These are phyloP conservation scores for Ruditapes philippinarum DNA, from an alignment of 1,140 invertebrate species.

Conservation along the genomic window DNA sequence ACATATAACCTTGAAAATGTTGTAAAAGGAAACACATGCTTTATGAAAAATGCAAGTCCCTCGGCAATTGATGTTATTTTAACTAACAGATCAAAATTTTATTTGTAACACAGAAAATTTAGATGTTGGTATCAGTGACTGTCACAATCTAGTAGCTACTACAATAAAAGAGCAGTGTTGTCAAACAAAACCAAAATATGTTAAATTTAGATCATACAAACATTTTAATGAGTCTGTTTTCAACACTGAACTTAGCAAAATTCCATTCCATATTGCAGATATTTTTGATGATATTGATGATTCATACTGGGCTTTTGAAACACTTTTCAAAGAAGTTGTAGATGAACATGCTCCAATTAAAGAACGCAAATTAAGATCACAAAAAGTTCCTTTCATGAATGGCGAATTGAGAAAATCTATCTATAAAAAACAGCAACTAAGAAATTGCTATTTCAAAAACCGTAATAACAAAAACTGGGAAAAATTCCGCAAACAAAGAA, in stretches of 20 bases:
- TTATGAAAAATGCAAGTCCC: too few species aligned
- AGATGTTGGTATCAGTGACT: conserved; percentile 30
- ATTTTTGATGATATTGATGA: conserved; percentile 32
- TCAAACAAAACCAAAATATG: background rate
- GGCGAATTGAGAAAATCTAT: background rate
- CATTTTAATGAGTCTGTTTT: background rate
- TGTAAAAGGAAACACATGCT: too few species aligned
- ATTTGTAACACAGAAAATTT: conserved; percentile 22
- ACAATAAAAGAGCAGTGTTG: background rate
- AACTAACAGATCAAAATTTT: conserved; percentile 23
- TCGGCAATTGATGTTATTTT: conserved; percentile 38
- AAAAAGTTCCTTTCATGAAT: background rate
- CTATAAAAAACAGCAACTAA: background rate
- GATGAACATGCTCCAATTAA: conserved; percentile 13
- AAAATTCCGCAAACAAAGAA: background rate
- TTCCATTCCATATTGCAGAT: background rate
- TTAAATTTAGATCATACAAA: background rate
- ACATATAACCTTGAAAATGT: too few species aligned
- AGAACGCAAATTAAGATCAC: background rate
- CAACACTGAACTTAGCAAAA: background rate
- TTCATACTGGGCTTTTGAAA: background rate
- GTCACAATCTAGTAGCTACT: background rate
- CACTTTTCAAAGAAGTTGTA: background rate
- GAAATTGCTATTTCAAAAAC: background rate
- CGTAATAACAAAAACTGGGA: background rate